These are phyloP conservation scores for Paralichthys olivaceus DNA, from an alignment of 2,113 vertebrate species.

Conservation along the genomic window DNA sequence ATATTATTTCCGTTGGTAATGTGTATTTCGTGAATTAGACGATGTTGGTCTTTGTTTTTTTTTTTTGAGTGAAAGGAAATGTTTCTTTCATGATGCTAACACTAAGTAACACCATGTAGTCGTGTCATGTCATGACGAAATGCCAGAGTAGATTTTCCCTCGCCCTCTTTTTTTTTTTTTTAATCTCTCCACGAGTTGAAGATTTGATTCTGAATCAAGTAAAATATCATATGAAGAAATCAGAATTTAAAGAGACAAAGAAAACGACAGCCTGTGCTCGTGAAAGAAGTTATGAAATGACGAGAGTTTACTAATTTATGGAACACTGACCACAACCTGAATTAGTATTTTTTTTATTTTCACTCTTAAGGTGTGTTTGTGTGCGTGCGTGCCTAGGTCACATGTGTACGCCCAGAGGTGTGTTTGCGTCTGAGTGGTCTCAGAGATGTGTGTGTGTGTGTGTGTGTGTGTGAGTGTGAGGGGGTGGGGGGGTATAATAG, in stretches of 20 bases:
- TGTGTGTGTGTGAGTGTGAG: constrained; percentile 20
- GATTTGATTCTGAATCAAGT: constrained; percentile 36
- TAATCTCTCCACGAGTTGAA: neutral
- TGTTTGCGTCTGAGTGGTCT: too few species aligned
- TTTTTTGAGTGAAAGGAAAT: constrained; percentile 26
- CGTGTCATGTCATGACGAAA: constrained; percentile 30
- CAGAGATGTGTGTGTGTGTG: constrained; percentile 28
- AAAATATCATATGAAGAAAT: constrained; percentile 51
- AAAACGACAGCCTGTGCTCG: constrained; percentile 35
- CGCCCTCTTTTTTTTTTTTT: constrained; percentile 6
- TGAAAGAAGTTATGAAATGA: constrained; percentile 52
- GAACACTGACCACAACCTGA: constrained; percentile 52
- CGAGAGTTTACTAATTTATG: constrained; percentile 75
- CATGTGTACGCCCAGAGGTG: too few species aligned
- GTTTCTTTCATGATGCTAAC: constrained; percentile 26
- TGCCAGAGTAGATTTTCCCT: constrained; percentile 25
- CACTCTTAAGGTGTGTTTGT: neutral
- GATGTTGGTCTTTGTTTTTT: constrained; percentile 36
- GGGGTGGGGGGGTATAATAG: constrained; percentile 42
- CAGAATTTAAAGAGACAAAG: constrained; percentile 49
- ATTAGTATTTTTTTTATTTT: constrained; percentile 59
- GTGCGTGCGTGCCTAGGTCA: too few species aligned
- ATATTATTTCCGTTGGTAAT: constrained; percentile 61
- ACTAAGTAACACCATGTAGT: constrained; percentile 17
- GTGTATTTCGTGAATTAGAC: constrained; percentile 66